Conservation (phyloP, 2,113 vertebrate genomes). For the Prietella phreatophila region DNA sequence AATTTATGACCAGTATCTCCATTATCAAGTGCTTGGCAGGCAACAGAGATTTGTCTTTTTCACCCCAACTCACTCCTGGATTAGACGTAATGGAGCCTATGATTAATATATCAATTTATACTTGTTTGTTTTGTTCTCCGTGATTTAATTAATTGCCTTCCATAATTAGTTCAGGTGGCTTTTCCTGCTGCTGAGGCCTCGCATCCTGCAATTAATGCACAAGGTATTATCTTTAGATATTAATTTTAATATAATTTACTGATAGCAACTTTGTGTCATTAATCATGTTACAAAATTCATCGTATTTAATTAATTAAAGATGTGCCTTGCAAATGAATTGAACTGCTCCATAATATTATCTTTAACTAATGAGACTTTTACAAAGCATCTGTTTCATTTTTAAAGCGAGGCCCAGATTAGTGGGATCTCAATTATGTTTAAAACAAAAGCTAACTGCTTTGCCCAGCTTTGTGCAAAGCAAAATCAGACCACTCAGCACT, state of each 20-base stretch:
- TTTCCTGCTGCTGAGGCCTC: slow-evolving; percentile 66
- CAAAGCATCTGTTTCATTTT: slow-evolving; percentile 71
- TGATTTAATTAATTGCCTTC: slow-evolving; percentile 84
- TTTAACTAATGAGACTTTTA: slow-evolving; percentile 75
- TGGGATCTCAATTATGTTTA: slow-evolving; percentile 79
- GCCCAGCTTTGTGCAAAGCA: slow-evolving; percentile 62
- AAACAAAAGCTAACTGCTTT: slow-evolving; percentile 76
- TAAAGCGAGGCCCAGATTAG: slow-evolving; percentile 70
- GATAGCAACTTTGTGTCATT: slow-evolving; percentile 87
- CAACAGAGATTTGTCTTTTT: slow-evolving; percentile 94
- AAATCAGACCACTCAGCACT: slow-evolving; percentile 75
- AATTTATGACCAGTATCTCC: slow-evolving; percentile 96
- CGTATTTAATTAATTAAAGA: slow-evolving; percentile 78
- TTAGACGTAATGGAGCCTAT: slow-evolving; percentile 81
- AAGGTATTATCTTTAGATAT: slow-evolving; percentile 78
- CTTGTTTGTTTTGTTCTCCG: slow-evolving; percentile 92
- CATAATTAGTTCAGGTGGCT: slow-evolving; percentile 83
- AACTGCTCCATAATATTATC: slow-evolving; percentile 78
- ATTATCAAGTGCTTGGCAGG: slow-evolving; percentile 84
- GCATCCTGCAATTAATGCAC: slow-evolving; percentile 78
- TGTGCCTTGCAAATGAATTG: slow-evolving; percentile 75
- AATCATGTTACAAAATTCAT: slow-evolving; percentile 82
- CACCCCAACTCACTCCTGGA: slow-evolving; percentile 73
- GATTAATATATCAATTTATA: slow-evolving; percentile 96
- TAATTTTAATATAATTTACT: slow-evolving; percentile 79